Base-by-base conservation (phyloP, 2,113 vertebrate genomes). In the Phaethon lepturus region DNA sequence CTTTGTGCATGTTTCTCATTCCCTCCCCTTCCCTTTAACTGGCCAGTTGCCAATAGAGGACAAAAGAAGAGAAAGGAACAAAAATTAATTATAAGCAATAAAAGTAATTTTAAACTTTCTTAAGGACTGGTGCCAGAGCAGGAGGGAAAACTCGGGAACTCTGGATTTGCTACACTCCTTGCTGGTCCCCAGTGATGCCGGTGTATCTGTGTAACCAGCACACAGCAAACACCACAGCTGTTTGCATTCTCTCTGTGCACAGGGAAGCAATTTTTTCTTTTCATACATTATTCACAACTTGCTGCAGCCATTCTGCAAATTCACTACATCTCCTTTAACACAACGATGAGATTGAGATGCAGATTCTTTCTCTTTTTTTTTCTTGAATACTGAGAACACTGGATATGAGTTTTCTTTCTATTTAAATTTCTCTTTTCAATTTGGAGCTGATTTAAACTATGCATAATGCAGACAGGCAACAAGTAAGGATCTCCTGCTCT, bases 341-440 rank as follows among this genome's bases (percentile, higher is more conserved):
- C 96, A 97, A 97, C 76, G 31, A 97, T 96, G 96, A 98, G 97
- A 98, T 69, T 96, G 97, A 98, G 97, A 97, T 95, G 97, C 95
- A 98, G 96, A 98, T 96, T 94, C 86, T 80, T 88, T 78, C 86
- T 75, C 74, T 86, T 78, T 74, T 68, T 53, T 82, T 79, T 13
- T 4, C 33, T 79, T 97, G 81, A 97, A 93, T 95, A 94, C 47
- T 64, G 72, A 97, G 78, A 96, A 95, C 63, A 98, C 93, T 95
- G 79, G 95, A 96, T 97, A 95, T 71, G 71, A 92, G 91, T 75
- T 98, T 97, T 95, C 95, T 88, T 97, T 97, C 94, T 89, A 86
- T 83, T 91, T 91, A 95, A 87, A 90, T 90, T 85, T 79, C 33
- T 38, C 75, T 80, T 86, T 81, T 81, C 83, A 76, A 55, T 77